These are phyloP conservation scores for Myiotriccus ornatus DNA, from an alignment of 2,797 vertebrate species.

Conservation along the genomic window DNA sequence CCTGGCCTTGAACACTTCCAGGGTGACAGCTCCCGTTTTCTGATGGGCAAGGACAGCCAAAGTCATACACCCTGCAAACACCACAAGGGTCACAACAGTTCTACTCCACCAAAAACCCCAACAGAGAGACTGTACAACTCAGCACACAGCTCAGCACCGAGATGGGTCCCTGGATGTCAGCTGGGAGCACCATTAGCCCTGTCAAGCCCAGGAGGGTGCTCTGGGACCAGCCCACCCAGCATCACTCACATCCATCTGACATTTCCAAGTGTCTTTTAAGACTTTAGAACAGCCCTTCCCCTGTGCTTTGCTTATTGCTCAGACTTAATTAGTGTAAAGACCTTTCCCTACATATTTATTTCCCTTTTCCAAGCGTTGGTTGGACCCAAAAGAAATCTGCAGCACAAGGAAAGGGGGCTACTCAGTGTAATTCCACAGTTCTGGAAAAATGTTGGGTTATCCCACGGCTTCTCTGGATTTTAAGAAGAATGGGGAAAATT, in stretches of 20 bases:
- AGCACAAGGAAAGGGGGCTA: neutral
- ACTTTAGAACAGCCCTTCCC: fast-evolving
- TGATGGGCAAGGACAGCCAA: neutral
- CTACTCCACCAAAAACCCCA: neutral
- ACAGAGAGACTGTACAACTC: fast-evolving
- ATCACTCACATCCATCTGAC: fast-evolving
- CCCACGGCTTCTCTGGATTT: fast-evolving
- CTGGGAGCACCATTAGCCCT: neutral
- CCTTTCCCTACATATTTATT: neutral
- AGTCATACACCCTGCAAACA: neutral
- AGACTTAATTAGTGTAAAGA: neutral
- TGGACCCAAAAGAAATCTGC: neutral
- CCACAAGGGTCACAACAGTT: neutral
- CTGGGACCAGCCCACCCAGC: neutral
- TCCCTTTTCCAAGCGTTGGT: neutral
- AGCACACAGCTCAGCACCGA: fast-evolving
- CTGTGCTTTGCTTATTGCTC: neutral
- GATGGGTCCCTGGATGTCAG: fast-evolving
- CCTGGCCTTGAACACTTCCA: neutral
- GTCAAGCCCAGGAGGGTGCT: neutral
- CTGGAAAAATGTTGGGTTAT: neutral
- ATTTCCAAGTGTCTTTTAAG: neutral
- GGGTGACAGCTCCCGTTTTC: neutral
- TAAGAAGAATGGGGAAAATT: neutral
- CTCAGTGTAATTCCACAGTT: neutral